These are phyloP conservation scores for Lonchura striata DNA, from an alignment of 2,113 vertebrate species.

Conservation along the genomic window DNA sequence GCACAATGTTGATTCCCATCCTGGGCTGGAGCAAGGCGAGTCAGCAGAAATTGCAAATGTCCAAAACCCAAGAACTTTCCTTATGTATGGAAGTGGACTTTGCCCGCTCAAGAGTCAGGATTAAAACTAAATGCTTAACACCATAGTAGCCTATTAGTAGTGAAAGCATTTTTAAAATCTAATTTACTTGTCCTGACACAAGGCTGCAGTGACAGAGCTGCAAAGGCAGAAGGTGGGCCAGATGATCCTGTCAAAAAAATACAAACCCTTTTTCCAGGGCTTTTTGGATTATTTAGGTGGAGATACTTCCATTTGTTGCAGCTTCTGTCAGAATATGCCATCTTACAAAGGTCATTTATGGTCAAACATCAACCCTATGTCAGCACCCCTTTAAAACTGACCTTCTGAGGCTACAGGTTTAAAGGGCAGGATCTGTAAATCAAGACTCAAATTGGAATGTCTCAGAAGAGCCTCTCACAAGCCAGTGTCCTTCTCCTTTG, in stretches of 20 bases:
- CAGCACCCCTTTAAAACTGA: neutral
- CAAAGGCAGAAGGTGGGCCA: neutral
- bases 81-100: neutral
- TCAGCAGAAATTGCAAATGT: neutral
- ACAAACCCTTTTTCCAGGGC: neutral
- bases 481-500: neutral
- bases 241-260: neutral
- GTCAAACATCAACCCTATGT: neutral
- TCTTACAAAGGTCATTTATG: neutral
- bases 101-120: neutral
- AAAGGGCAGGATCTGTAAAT: constrained; percentile 38
- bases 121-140: constrained; percentile 23
- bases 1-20: neutral
- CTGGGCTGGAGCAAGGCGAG: neutral
- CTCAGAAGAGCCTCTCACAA: neutral
- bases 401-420: neutral
- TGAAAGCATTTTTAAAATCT: neutral
- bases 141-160: neutral
- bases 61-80: neutral
- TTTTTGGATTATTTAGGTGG: neutral
- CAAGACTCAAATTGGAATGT: constrained; percentile 5
- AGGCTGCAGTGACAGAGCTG: neutral
- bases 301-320: neutral
- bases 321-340: neutral
- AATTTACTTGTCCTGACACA: neutral